Percentiles rank a stretch among this genome's conserved stretches.
Evolutionary conservation across 2,797 vertebrate species (phyloP).

Genomic region (Apodemus agrarius): DNA sequence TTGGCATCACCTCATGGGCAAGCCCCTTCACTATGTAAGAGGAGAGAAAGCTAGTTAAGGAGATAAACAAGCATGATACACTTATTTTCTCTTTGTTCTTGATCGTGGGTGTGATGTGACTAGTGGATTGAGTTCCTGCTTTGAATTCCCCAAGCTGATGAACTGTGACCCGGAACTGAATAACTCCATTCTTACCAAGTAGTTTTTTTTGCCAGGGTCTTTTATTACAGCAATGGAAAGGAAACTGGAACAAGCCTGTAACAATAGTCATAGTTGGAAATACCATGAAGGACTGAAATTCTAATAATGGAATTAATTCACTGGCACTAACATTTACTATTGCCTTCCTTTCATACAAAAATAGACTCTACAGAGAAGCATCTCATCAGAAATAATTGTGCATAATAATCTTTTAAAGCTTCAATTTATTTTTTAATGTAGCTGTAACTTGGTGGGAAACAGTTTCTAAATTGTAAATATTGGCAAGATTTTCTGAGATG

Average conservation of each 20-base stretch:
- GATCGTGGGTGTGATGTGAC: neutral
- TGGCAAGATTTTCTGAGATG: neutral
- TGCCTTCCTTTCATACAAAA: neutral
- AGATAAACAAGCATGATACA: neutral
- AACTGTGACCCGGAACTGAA: too few relatives aligned
- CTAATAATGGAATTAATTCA: slow-evolving; percentile 6
- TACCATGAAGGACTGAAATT: neutral
- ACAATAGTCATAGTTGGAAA: neutral
- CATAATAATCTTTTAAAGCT: neutral
- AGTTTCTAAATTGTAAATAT: slow-evolving; percentile 8
- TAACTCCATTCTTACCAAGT: neutral
- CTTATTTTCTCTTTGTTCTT: neutral
- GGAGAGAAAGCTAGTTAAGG: neutral
- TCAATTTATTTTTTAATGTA: neutral
- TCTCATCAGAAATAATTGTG: neutral
- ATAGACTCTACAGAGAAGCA: neutral
- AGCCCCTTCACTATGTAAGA: neutral
- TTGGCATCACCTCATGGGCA: neutral
- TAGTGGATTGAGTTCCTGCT: neutral
- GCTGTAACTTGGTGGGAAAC: neutral
- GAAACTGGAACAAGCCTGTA: neutral
- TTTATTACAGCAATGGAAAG: neutral
- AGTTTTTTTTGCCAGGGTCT: neutral
- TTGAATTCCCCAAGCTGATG: too few relatives aligned
- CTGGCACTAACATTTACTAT: neutral